phyloP scores from a whole-genome alignment of 2,113 vertebrate genomes.

The Chunga burmeisteri region DNA sequence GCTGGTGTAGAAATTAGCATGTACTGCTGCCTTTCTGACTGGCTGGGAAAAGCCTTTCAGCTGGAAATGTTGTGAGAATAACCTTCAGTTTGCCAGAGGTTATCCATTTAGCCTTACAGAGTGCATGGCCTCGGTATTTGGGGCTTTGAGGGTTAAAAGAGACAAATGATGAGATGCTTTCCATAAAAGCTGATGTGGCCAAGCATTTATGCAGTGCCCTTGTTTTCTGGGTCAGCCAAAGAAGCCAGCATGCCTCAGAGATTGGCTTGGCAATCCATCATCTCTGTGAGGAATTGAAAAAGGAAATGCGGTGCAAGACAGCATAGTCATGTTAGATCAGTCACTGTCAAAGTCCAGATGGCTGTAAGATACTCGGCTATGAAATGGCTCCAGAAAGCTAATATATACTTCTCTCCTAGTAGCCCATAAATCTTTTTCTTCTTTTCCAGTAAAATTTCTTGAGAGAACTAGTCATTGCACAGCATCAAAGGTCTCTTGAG shows the following conservation, averaged over 20 bases:
- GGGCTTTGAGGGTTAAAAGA: neutral
- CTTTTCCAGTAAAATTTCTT: neutral
- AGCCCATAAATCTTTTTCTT: neutral
- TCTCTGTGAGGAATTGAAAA: neutral
- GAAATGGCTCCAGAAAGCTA: neutral
- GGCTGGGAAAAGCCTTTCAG: neutral
- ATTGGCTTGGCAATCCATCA: neutral
- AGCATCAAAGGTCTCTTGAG: neutral
- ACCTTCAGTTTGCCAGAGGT: neutral
- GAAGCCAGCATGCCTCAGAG: neutral
- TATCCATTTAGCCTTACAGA: neutral
- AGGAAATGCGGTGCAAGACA: neutral
- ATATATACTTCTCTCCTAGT: neutral
- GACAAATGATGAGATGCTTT: neutral
- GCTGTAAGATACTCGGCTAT: neutral
- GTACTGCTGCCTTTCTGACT: neutral
- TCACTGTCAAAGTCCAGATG: neutral
- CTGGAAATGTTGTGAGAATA: neutral
- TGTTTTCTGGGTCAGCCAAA: neutral
- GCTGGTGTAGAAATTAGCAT: neutral
- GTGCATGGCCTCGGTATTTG: neutral
- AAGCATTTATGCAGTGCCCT: neutral
- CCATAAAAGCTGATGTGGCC: neutral
- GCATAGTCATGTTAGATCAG: neutral
- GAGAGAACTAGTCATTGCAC: neutral